These are phyloP conservation scores for Pangasius sanitwongsei DNA, from an alignment of 2,797 vertebrate species.

Conservation along the genomic window DNA sequence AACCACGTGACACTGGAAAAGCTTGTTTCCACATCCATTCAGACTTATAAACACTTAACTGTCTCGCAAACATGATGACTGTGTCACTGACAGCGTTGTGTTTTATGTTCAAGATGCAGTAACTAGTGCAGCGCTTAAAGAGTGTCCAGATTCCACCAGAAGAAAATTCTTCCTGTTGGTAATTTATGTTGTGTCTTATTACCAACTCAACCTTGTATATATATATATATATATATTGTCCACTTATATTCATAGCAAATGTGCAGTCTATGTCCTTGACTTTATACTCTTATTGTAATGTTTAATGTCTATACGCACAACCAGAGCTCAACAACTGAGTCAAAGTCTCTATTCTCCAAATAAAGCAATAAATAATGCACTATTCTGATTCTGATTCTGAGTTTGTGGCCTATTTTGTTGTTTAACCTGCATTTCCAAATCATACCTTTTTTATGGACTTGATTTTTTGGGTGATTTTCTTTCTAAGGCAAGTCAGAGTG, in stretches of 20 bases:
- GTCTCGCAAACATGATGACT: background rate
- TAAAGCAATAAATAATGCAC: background rate
- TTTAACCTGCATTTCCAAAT: background rate
- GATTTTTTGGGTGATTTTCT: background rate
- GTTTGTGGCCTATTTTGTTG: background rate
- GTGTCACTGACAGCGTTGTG: no score
- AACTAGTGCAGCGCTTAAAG: background rate
- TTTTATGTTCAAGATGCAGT: no score
- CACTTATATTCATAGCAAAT: background rate
- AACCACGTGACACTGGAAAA: background rate
- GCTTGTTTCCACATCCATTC: background rate
- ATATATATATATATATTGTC: background rate
- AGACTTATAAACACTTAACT: no score
- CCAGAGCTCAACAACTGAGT: background rate
- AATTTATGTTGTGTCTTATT: no score
- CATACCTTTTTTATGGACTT: background rate
- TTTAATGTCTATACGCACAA: background rate
- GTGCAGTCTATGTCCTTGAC: background rate
- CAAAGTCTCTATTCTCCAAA: background rate
- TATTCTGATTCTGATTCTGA: no score
- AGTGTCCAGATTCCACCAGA: background rate
- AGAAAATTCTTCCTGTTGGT: background rate
- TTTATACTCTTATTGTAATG: background rate
- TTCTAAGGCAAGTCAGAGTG: background rate
- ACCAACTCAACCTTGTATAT: no score